Percentiles rank a stretch among this genome's conserved stretches.
Conservation (phyloP, 2,113 vertebrate species). For the Anoura caudifer region DNA sequence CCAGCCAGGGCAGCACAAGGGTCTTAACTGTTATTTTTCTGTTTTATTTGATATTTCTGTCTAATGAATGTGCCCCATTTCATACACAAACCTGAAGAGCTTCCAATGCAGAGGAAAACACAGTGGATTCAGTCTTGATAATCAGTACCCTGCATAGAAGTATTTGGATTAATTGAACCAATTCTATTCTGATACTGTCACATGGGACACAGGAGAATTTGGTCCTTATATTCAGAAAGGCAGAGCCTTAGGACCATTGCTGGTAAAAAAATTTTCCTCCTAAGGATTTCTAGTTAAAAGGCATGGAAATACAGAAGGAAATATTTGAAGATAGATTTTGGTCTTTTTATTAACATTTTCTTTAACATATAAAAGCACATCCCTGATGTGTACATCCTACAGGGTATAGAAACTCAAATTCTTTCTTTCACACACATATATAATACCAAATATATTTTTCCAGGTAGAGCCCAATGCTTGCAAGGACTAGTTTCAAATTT, state of each 20-base stretch:
- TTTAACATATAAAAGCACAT: slow-evolving; percentile 45
- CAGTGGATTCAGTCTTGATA: background rate
- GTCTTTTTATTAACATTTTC: slow-evolving; percentile 49
- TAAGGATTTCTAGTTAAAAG: slow-evolving; percentile 29
- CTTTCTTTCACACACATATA: background rate
- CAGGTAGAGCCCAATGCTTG: background rate
- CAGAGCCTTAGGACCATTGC: background rate
- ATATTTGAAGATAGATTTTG: slow-evolving; percentile 33
- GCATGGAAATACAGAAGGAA: background rate
- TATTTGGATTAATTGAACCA: slow-evolving; percentile 21
- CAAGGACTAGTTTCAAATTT: background rate
- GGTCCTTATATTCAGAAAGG: background rate
- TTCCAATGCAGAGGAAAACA: background rate
- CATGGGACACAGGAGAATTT: background rate
- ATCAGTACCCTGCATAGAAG: background rate
- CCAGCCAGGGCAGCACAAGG: background rate
- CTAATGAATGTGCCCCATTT: background rate
- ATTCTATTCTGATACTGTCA: background rate
- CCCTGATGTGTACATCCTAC: slow-evolving; percentile 24
- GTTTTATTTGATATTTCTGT: background rate
- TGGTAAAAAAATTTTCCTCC: background rate
- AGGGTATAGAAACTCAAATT: slow-evolving; percentile 9
- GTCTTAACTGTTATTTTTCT: background rate
- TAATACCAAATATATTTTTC: background rate
- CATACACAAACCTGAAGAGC: background rate